A percentile compares a stretch with the other conserved stretches of the same genome.
These are phyloP conservation scores for Oreochromis grahami DNA, from an alignment of 2,797 vertebrate genomes.

Conservation along the genomic window DNA sequence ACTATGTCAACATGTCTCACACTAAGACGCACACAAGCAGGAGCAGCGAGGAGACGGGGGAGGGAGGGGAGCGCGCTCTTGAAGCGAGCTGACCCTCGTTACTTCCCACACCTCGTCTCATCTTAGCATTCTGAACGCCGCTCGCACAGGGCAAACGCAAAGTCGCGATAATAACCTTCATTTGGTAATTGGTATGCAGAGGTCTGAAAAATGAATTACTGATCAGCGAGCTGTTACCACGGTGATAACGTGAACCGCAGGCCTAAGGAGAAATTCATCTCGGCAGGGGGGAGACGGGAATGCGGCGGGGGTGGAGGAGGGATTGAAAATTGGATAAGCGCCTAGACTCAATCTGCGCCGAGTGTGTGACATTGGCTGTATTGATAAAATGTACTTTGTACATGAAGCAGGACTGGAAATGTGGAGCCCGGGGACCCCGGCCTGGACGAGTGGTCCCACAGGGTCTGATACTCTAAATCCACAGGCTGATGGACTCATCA, in stretches of 20 bases:
- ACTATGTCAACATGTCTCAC: constrained; percentile 20
- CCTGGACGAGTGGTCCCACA: not conserved
- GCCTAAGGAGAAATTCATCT: constrained; percentile 69
- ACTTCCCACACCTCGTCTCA: constrained; percentile 26
- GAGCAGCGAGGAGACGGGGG: not conserved
- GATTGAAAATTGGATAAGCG: constrained; percentile 21
- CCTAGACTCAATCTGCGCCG: constrained; percentile 13
- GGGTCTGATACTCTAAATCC: not conserved
- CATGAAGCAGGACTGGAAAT: not conserved
- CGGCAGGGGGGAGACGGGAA: not conserved
- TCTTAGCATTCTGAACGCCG: constrained; percentile 43
- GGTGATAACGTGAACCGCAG: constrained; percentile 74
- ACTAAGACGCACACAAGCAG: constrained; percentile 9
- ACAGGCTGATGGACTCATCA: not conserved
- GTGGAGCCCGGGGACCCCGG: not conserved
- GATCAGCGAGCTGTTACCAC: constrained; percentile 84
- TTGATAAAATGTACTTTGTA: constrained; percentile 32
- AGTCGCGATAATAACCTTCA: constrained; percentile 80
- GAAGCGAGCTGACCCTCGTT: constrained; percentile 43
- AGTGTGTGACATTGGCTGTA: constrained; percentile 22
- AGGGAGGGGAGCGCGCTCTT: not conserved
- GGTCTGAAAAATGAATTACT: constrained; percentile 85
- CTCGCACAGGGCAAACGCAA: constrained; percentile 41
- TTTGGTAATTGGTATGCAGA: constrained; percentile 83
- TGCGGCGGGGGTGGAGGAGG: not conserved